A percentile compares a stretch with the other conserved stretches of the same genome.
These are phyloP conservation scores for Charaxes varanes DNA, from an alignment of 1,140 invertebrate species.

Conservation along the genomic window DNA sequence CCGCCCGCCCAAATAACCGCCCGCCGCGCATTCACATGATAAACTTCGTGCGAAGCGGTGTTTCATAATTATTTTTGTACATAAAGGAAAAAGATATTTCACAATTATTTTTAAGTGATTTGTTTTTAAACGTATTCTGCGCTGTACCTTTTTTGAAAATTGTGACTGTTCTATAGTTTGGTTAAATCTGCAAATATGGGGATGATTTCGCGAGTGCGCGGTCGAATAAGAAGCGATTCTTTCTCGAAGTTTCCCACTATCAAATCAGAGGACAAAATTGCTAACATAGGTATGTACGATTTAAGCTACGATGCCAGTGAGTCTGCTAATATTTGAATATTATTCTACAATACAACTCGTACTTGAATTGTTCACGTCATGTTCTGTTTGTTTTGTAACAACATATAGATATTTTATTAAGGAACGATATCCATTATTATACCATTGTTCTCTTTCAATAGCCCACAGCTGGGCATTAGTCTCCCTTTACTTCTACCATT, in stretches of 20 bases:
- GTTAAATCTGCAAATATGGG: slow-evolving; percentile 73
- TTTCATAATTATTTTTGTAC: slow-evolving; percentile 6
- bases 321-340: too few relatives aligned
- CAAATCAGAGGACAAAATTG: slow-evolving; percentile 78
- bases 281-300: slow-evolving; percentile 77
- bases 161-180: too few relatives aligned
- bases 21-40: slow-evolving; percentile 48
- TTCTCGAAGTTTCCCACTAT: slow-evolving; percentile 76
- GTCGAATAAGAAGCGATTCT: slow-evolving; percentile 77
- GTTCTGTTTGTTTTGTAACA: too few relatives aligned
- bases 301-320: too few relatives aligned
- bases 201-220: slow-evolving; percentile 80
- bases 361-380: too few relatives aligned
- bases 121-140: slow-evolving; percentile 1
- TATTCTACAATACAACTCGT: too few relatives aligned
- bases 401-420: too few relatives aligned
- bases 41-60: slow-evolving; percentile 33
- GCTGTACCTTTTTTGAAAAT: slow-evolving; percentile 5
- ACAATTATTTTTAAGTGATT: not conserved
- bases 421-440: too few relatives aligned
- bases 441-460: too few relatives aligned
- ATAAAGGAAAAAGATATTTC: not conserved
- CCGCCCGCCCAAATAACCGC: slow-evolving; percentile 41
- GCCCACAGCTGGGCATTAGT: too few relatives aligned
- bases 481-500: too few relatives aligned